Evolutionary conservation across 2,113 vertebrate species (phyloP), one percentile per base, ranked within the genome.

Genomic region (Emydura subglobosa): DNA sequence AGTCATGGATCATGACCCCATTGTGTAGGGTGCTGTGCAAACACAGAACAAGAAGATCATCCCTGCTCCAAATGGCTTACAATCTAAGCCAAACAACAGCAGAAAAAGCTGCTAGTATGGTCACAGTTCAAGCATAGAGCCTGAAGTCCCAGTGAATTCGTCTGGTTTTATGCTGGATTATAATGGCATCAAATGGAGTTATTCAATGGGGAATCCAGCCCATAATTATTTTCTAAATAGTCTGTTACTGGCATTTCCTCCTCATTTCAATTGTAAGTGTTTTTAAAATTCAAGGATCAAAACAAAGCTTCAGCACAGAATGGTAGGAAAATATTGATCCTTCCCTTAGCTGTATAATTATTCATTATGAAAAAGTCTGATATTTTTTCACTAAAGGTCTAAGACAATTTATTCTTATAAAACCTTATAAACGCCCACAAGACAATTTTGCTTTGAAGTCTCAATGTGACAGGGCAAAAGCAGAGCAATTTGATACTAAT

Each of bases 401-500:
- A 96, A 97, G 95, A 93, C 86, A 96, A 96, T 94, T 91, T 97
- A 94, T 93, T 83, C 85, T 94, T 84, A 93, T 74, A 94, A 97
- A 94, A 89, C 92, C 94, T 79, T 93, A 84, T 54, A 57, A 95
- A 97, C 88, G 47, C 96, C 97, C 94, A 97, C 90, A 10, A 95
- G 91, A 96, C 94, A 94, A 95, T 96, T 97, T 95, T 95, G 72
- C 96, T 97, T 96, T 95, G 93, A 97, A 97, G 93, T 88, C 93
- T 96, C 96, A 94, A 2, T 94, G 96, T 96, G 95, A 96, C 96
- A 97, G 91, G 94, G 91, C 95, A 97, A 94, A 97, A 96, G 96
- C 96, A 94, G 96, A 97, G 96, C 96, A 97, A 96, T 96, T 97
- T 96, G 96, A 96, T 97, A 95, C 88, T 97, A 96, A 97, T 97